Evolutionary conservation across 2,113 vertebrate species (phyloP).

Genomic region (Mobula hypostoma): DNA sequence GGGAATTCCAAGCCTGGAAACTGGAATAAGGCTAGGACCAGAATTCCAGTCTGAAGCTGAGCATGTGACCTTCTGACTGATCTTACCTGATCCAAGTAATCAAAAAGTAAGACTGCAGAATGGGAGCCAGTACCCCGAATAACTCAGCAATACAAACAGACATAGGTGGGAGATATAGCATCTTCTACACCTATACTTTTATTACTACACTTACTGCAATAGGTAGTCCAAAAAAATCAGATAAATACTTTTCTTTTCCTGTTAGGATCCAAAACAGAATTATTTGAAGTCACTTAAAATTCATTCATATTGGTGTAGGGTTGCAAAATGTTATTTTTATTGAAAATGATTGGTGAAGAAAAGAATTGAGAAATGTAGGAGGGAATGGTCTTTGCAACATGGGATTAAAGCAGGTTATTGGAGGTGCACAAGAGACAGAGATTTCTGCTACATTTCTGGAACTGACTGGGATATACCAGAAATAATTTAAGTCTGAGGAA

Average conservation of each 20-base stretch:
- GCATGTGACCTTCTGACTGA: background rate
- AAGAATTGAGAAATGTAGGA: background rate
- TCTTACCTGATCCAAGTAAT: background rate
- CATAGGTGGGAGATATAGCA: background rate
- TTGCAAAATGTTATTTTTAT: background rate
- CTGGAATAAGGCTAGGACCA: background rate
- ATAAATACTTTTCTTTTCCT: background rate
- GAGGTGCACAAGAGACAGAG: background rate
- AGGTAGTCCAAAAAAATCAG: background rate
- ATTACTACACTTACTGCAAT: background rate
- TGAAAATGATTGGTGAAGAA: background rate
- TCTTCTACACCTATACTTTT: background rate
- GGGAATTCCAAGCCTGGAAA: background rate
- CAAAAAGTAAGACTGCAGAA: background rate
- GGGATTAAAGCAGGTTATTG: background rate
- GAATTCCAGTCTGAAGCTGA: background rate
- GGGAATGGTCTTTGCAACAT: background rate
- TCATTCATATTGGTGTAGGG: background rate
- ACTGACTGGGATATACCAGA: background rate
- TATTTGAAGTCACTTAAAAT: background rate
- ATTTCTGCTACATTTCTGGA: background rate
- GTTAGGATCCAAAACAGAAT: background rate
- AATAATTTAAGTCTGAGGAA: background rate
- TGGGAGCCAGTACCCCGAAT: background rate
- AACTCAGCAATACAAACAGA: background rate